Conservation (phyloP, 2,113 vertebrate species). For the Pogonocichla stellata region DNA sequence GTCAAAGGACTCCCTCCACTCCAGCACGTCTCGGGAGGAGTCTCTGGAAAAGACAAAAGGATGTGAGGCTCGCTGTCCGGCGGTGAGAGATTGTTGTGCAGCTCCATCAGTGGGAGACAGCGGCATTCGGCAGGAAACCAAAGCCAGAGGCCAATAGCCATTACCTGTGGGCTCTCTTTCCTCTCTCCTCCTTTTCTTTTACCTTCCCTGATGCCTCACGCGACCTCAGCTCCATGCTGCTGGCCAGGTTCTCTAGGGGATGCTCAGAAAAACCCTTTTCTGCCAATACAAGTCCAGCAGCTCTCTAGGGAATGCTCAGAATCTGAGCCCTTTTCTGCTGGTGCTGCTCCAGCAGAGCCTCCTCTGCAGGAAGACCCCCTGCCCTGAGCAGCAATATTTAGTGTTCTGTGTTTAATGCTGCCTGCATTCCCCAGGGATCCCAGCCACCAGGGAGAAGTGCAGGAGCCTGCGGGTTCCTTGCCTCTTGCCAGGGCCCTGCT, state of each 20-base stretch:
- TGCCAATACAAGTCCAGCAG: not conserved
- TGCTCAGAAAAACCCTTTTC: not conserved
- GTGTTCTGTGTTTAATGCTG: not conserved
- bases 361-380: not conserved
- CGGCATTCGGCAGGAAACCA: not conserved
- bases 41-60: slow-evolving; percentile 71
- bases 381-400: not conserved
- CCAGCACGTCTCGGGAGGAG: slow-evolving; percentile 82
- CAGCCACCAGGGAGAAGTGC: not conserved
- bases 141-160: not conserved
- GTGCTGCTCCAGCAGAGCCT: not conserved
- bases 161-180: slow-evolving; percentile 28
- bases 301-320: not conserved
- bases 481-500: not conserved
- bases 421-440: not conserved
- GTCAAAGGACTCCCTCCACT: slow-evolving; percentile 90
- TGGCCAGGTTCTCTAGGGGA: not conserved
- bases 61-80: not conserved
- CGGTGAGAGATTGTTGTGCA: rapidly evolving
- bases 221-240: slow-evolving; percentile 33
- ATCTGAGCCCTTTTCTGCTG: not conserved
- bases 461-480: not conserved
- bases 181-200: slow-evolving; percentile 33
- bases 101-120: rapidly evolving
- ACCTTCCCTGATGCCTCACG: not conserved